Conservation (phyloP, 2,888 invertebrate species). For the Tubulanus polymorphus region DNA sequence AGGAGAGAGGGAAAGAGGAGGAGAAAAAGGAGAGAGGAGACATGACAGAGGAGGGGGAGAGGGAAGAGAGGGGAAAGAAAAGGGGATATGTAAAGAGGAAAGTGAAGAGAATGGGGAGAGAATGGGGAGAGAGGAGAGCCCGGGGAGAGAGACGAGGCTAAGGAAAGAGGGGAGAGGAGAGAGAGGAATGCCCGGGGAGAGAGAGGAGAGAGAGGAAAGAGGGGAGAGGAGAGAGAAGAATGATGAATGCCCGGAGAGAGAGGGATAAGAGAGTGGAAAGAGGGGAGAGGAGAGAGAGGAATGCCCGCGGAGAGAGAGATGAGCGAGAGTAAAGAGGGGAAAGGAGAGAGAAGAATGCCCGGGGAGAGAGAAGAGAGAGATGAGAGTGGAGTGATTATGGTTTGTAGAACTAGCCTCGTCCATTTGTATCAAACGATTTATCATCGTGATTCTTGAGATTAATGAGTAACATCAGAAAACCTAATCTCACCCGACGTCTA, state of each 20-base stretch:
- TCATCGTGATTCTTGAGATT: no score
- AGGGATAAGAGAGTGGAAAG: background rate
- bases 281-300: background rate
- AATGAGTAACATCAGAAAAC: no score
- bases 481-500: no score
- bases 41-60: conserved; percentile 1
- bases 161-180: background rate
- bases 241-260: background rate
- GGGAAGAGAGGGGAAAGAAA: background rate
- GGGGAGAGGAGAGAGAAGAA: background rate
- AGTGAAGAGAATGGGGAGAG: conserved; percentile 6
- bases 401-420: no score
- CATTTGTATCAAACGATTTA: no score
- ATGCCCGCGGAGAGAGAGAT: conserved; percentile 4
- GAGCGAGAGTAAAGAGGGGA: background rate
- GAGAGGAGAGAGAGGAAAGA: background rate
- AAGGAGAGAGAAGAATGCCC: no score
- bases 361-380: no score
- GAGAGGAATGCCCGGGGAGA: background rate
- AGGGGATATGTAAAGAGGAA: background rate
- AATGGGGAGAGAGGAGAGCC: conserved; percentile 1
- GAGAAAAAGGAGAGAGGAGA: background rate
- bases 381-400: no score
- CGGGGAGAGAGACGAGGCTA: background rate
- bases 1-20: background rate